phyloP scores from a whole-genome alignment of 2,797 vertebrate species.

The Podarcis lilfordi region DNA sequence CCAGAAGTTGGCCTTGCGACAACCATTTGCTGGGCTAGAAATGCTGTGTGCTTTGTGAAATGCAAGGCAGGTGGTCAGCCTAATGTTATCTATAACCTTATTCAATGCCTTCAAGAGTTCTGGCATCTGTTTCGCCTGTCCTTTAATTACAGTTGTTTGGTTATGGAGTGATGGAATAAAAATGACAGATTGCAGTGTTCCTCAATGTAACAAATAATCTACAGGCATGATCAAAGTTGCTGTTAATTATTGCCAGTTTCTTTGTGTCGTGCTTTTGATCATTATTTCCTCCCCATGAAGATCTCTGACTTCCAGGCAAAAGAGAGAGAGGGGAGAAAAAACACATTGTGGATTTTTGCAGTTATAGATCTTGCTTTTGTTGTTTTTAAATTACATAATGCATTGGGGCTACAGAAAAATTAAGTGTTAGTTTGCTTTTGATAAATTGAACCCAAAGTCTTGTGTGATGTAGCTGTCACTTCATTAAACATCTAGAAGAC shows the following conservation, averaged over 20 bases:
- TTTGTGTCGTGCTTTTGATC: slow-evolving; percentile 48
- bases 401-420: slow-evolving; percentile 24
- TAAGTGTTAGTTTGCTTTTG: slow-evolving; percentile 60
- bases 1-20: not conserved
- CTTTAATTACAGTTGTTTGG: slow-evolving; percentile 34
- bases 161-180: slow-evolving; percentile 58
- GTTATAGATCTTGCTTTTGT: slow-evolving; percentile 34
- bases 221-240: slow-evolving; percentile 58
- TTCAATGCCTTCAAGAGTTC: not conserved
- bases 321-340: not conserved
- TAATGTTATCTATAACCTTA: slow-evolving; percentile 1
- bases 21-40: slow-evolving; percentile 9
- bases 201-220: slow-evolving; percentile 50
- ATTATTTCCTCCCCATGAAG: slow-evolving; percentile 52
- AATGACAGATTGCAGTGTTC: slow-evolving; percentile 47
- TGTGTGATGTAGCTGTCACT: slow-evolving; percentile 56
- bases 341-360: slow-evolving; percentile 47
- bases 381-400: slow-evolving; percentile 39
- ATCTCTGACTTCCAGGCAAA: slow-evolving; percentile 51
- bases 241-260: slow-evolving; percentile 54
- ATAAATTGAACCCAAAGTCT: slow-evolving; percentile 63
- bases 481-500: slow-evolving; percentile 62
- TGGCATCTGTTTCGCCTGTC: slow-evolving; percentile 43
- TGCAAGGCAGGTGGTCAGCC: slow-evolving; percentile 9
- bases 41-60: not conserved